Percentiles rank a stretch among this genome's conserved stretches.
Evolutionary conservation across 1,140 invertebrate species (phyloP).

Genomic region (Patella vulgata): DNA sequence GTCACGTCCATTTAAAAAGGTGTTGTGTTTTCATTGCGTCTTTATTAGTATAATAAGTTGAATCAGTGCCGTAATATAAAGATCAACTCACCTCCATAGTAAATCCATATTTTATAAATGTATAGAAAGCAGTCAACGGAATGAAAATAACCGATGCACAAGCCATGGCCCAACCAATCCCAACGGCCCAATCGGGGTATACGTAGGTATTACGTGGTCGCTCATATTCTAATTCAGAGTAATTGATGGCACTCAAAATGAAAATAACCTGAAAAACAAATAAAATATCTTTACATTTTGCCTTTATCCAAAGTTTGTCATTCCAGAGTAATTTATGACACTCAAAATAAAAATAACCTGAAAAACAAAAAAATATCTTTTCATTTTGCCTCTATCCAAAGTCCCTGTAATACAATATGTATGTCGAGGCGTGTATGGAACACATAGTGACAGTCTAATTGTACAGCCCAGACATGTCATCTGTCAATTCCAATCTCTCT

Average conservation of each 20-base stretch:
- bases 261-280: constrained; percentile 71
- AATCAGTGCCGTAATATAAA: too few species aligned
- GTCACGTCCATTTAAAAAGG: too few species aligned
- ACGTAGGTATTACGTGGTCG: constrained; percentile 49
- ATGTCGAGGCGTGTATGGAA: background rate
- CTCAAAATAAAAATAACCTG: background rate
- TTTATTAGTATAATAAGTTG: too few species aligned
- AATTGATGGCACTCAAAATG: constrained; percentile 70
- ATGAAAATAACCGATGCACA: constrained; percentile 50
- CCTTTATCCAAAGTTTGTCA: background rate
- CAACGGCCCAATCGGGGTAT: constrained; percentile 57
- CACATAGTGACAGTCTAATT: background rate
- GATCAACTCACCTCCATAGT: constrained; percentile 29
- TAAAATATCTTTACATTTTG: too few species aligned
- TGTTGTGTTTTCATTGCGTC: too few species aligned
- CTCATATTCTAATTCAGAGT: constrained; percentile 71
- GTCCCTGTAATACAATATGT: background rate
- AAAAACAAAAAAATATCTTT: background rate
- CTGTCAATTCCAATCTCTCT: too few species aligned
- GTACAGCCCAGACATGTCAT: too few species aligned
- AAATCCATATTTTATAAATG: constrained; percentile 51
- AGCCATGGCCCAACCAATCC: constrained; percentile 55
- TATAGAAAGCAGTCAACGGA: constrained; percentile 67
- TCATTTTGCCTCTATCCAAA: background rate
- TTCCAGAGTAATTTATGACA: too few species aligned